Evolutionary conservation across 35 echinoderm and acorn worm genomes (phyloP).

Genomic region (Eucidaris tribuloides): DNA sequence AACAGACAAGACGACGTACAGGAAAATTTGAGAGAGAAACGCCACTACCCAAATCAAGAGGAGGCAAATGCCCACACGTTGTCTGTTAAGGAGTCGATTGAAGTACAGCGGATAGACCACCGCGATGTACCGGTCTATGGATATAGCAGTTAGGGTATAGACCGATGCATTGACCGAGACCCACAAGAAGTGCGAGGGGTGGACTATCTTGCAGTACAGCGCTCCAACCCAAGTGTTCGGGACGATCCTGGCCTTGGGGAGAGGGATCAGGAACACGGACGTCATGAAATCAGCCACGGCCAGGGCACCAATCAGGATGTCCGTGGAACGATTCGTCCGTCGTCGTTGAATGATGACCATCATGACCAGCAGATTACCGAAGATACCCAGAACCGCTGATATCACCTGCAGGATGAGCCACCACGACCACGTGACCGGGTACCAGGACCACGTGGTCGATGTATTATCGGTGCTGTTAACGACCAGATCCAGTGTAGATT

Average conservation of each 20-base stretch:
- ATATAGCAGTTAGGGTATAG: not conserved
- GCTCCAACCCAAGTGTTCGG: not conserved
- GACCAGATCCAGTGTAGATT: too few species aligned
- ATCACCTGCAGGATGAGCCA: not conserved
- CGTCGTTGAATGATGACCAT: slow-evolving; percentile 5
- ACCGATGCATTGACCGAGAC: not conserved
- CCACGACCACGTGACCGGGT: not conserved
- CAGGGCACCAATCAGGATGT: not conserved
- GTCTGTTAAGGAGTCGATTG: not conserved
- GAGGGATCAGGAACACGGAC: not conserved
- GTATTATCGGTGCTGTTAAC: too few species aligned
- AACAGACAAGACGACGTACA: slow-evolving; percentile 3
- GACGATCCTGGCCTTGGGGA: not conserved
- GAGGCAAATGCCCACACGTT: not conserved
- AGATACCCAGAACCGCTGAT: not conserved
- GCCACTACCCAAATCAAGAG: not conserved
- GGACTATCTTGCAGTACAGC: slow-evolving; percentile 5
- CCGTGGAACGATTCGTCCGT: not conserved
- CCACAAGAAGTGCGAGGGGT: not conserved
- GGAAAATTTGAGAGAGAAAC: not conserved
- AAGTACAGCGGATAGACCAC: not conserved
- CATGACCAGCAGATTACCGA: not conserved
- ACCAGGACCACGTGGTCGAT: slow-evolving; percentile 4
- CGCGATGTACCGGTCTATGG: not conserved
- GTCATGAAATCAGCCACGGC: not conserved